Base-by-base conservation (phyloP, 2,797 vertebrate genomes). In the Epinephelus awoara region DNA sequence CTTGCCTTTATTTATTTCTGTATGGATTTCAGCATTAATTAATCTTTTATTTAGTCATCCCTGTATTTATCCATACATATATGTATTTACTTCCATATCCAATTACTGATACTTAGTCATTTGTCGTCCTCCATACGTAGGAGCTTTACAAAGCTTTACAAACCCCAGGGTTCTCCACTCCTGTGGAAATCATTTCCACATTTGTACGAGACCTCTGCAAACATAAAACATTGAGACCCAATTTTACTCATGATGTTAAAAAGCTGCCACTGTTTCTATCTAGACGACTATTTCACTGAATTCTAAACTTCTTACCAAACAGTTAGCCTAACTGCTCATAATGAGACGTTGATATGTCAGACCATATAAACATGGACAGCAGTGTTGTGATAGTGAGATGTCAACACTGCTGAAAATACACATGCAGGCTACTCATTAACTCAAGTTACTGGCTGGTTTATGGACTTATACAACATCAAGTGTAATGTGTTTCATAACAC, bases 161-260 rank as follows among this genome's bases (percentile, higher is more conserved):
- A 72, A 92, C 91, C 88, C 21, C 50, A 0, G 12, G 6, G 57
- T 84, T 79, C 5, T 75, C 10, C 14, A 50, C 0, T 29, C 63
- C 70, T 0, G 47, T 19, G 10, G 52, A 55, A 4, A 2, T 29
- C 5, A 13, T 0, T 1, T 1, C 0, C 1, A 2, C 1, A 0
- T 76, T 54, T 50, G 0, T 13, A 0, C 0, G 4, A 66, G 67
- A 42, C 52, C 0, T 72, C 91, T 92, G 85, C 40, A 74, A 87
- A 82, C 59, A 86, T 29, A 80, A 25, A 62, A 71, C 46, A 75
- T 7, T 19, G 72, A 67, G 40, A 63, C 27, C 2, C 42, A 55
- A 3, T n/a, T 52, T 25, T 21, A 56, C 17, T 52, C 10, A 14
- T 13, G 1, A 29, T 8, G 13, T 8, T 25, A 38, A 64, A 34